Percentiles rank a stretch among this genome's conserved stretches.
phyloP scores from a whole-genome alignment of 1,140 invertebrate species.

The Mycetomoellerius zeteki region DNA sequence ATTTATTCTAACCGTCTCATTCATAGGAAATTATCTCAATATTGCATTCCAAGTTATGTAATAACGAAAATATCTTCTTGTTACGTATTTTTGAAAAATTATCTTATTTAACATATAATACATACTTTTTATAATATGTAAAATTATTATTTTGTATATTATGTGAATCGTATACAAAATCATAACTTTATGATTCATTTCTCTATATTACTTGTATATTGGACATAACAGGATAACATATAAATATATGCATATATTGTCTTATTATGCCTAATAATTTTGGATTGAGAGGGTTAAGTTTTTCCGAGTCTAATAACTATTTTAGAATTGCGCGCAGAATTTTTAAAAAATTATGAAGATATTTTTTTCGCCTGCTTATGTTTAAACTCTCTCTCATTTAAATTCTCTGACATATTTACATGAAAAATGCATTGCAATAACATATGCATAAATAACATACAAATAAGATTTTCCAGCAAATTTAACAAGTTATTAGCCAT shows the following conservation, averaged over 20 bases:
- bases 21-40: not conserved
- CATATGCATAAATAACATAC: not conserved
- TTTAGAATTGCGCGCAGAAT: not conserved
- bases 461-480: not conserved
- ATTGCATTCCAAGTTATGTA: not conserved
- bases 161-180: not conserved
- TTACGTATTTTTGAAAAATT: not conserved
- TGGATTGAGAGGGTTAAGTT: slow-evolving; percentile 1
- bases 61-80: not conserved
- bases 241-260: not conserved
- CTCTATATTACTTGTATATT: not conserved
- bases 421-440: not conserved
- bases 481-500: not conserved
- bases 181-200: not conserved
- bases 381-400: not conserved
- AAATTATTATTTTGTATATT: slow-evolving; percentile 2
- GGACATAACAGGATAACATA: not conserved
- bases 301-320: slow-evolving; percentile 8
- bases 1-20: not conserved
- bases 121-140: not conserved
- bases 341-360: not conserved
- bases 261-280: no score
- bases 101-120: not conserved
- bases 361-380: not conserved
- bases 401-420: not conserved